Evolutionary conservation across 2,888 invertebrate species (phyloP).

Genomic region (Lottia scabra): DNA sequence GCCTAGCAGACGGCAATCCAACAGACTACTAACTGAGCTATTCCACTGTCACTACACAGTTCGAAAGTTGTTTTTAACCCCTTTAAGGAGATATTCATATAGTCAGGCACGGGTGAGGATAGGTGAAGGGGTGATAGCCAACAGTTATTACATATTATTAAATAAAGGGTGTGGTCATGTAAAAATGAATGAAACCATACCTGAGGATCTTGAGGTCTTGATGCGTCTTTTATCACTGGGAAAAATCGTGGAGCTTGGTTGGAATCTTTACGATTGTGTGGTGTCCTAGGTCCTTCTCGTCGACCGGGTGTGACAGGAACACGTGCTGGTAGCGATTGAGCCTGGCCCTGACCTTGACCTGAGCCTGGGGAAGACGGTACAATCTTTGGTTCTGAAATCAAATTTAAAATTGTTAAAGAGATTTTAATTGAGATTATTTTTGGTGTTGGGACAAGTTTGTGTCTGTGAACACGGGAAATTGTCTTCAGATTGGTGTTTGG

Average conservation of each 20-base stretch:
- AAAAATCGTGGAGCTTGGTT: conserved; percentile 85
- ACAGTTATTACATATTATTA: too few relatives aligned
- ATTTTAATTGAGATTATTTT: too few relatives aligned
- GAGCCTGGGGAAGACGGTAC: conserved; percentile 57
- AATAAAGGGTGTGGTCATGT: background rate
- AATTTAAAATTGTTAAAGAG: background rate
- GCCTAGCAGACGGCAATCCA: too few relatives aligned
- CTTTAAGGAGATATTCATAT: too few relatives aligned
- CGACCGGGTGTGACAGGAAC: conserved; percentile 60
- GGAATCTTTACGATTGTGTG: conserved; percentile 44
- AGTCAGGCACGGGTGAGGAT: too few relatives aligned
- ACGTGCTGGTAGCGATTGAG: conserved; percentile 64
- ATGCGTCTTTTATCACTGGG: conserved; percentile 87
- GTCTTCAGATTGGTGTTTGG: too few relatives aligned
- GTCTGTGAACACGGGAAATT: too few relatives aligned
- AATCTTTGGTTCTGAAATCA: conserved; percentile 41
- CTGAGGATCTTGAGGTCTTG: conserved; percentile 67
- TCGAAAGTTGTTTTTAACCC: too few relatives aligned
- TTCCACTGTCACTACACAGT: too few relatives aligned
- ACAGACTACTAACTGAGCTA: too few relatives aligned
- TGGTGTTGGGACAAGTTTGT: too few relatives aligned
- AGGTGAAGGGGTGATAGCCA: too few relatives aligned
- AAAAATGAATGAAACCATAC: conserved; percentile 30
- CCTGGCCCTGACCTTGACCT: conserved; percentile 41
- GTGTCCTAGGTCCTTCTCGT: conserved; percentile 59